These are phyloP conservation scores for Dryomyza anilis DNA, from an alignment of 2,888 invertebrate species.

Conservation along the genomic window DNA sequence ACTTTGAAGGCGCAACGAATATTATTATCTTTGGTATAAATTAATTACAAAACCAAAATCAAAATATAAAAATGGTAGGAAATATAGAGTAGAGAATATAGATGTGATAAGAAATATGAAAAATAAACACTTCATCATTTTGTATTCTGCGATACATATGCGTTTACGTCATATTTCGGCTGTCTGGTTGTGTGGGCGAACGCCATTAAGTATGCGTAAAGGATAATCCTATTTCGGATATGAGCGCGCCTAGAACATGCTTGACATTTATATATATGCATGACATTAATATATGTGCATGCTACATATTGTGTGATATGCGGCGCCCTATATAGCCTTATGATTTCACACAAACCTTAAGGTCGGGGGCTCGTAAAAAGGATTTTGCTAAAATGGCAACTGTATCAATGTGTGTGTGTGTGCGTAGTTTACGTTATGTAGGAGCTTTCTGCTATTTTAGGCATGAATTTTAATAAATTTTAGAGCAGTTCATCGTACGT, in stretches of 20 bases:
- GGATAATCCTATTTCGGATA: constrained; percentile 32
- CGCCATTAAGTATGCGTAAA: constrained; percentile 32
- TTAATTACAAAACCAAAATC: constrained; percentile 31
- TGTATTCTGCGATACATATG: not conserved
- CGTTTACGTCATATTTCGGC: not conserved
- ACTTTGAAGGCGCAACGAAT: no score
- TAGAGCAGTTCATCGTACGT: constrained; percentile 22
- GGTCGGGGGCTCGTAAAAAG: not conserved
- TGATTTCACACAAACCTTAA: not conserved
- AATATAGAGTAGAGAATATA: not conserved
- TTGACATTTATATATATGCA: constrained; percentile 1
- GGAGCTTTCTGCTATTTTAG: not conserved
- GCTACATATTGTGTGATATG: not conserved
- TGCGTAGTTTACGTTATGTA: not conserved
- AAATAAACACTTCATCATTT: constrained; percentile 31
- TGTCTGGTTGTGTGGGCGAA: not conserved
- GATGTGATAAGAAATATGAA: constrained; percentile 12
- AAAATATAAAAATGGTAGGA: not conserved
- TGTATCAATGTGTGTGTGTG: not conserved
- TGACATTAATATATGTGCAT: not conserved
- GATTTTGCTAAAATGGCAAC: not conserved
- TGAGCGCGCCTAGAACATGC: constrained; percentile 8
- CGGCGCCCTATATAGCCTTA: not conserved
- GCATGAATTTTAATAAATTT: constrained; percentile 32
- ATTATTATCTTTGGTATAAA: no score